A percentile compares a stretch with the other conserved stretches of the same genome.
Conservation (phyloP, 2,113 vertebrate genomes). For the Excalfactoria chinensis region DNA sequence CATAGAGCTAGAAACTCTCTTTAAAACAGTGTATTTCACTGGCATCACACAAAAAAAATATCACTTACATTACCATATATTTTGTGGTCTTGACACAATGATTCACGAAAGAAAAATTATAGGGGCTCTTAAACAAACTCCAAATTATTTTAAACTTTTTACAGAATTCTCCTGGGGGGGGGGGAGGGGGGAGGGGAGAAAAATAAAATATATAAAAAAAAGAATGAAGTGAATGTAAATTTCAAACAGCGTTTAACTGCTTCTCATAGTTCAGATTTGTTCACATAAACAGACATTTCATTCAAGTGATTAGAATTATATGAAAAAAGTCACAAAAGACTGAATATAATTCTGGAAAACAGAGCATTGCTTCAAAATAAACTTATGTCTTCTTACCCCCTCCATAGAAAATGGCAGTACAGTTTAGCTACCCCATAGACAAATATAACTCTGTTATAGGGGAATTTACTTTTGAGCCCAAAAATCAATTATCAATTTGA, state of each 20-base stretch:
- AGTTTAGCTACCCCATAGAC: not conserved
- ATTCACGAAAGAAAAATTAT: slow-evolving; percentile 9
- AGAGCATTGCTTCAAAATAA: not conserved
- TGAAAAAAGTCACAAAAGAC: not conserved
- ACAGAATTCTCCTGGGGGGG: not conserved
- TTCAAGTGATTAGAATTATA: not conserved
- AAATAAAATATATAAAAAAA: too few relatives aligned
- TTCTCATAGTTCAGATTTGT: not conserved
- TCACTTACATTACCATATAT: not conserved
- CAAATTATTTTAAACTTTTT: not conserved
- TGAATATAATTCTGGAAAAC: not conserved
- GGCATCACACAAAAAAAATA: not conserved
- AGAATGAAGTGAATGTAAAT: not conserved
- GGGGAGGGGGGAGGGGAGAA: too few relatives aligned
- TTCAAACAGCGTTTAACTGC: not conserved
- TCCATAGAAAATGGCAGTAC: not conserved
- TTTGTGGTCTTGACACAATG: not conserved
- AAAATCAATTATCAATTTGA: slow-evolving; percentile 6
- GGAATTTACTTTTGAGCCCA: not conserved
- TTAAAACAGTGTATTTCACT: not conserved
- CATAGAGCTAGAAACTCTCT: not conserved
- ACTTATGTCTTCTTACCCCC: not conserved
- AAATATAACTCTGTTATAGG: not conserved
- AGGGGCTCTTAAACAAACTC: not conserved
- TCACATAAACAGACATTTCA: not conserved